Percentiles rank a stretch among this genome's conserved stretches.
Evolutionary conservation across 2,888 invertebrate species (phyloP).

Genomic region (Microctonus aethiopoides): DNA sequence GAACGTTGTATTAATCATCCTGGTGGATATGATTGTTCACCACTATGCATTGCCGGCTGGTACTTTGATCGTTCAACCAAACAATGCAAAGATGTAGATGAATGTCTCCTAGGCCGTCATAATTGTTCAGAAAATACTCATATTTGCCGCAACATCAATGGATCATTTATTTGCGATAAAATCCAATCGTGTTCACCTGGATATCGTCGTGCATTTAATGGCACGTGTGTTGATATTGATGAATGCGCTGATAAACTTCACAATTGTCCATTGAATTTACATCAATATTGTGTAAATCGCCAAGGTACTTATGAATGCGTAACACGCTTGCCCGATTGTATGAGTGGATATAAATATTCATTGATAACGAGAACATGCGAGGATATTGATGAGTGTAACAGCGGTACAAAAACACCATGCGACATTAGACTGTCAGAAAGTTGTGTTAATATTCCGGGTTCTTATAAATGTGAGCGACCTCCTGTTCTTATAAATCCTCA

Average conservation of each 20-base stretch:
- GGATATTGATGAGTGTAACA: constrained; percentile 72
- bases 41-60: constrained; percentile 58
- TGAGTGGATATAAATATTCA: constrained; percentile 56
- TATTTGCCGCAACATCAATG: constrained; percentile 56
- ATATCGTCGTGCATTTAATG: constrained; percentile 64
- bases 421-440: constrained; percentile 61
- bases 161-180: constrained; percentile 54
- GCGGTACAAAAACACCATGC: constrained; percentile 57
- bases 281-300: constrained; percentile 67
- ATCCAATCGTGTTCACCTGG: constrained; percentile 51
- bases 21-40: constrained; percentile 68
- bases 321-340: constrained; percentile 55
- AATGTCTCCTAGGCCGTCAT: constrained; percentile 71
- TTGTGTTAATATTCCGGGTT: constrained; percentile 71
- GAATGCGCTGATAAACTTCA: constrained; percentile 73
- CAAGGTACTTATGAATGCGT: constrained; percentile 68
- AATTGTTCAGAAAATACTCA: constrained; percentile 52
- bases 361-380: constrained; percentile 49
- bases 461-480: constrained; percentile 63
- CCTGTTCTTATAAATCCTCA: constrained; percentile 32
- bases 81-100: constrained; percentile 70
- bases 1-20: constrained; percentile 67
- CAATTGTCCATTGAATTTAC: constrained; percentile 49
- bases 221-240: constrained; percentile 75
- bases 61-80: constrained; percentile 51